Evolutionary conservation across 2,888 invertebrate species (phyloP).

Genomic region (Seira musarum): DNA sequence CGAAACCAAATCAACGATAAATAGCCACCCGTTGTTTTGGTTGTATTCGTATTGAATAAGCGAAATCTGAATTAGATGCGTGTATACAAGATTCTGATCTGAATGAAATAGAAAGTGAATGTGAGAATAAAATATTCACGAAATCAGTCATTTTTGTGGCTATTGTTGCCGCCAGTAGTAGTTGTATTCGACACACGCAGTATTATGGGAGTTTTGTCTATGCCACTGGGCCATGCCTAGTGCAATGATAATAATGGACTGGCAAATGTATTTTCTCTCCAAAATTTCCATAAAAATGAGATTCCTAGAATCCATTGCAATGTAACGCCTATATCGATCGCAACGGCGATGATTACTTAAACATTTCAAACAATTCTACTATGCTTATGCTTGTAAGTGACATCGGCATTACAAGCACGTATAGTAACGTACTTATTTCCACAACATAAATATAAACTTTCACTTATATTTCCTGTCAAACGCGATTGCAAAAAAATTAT

Average conservation of each 20-base stretch:
- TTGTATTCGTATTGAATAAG: background rate
- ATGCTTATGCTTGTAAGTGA: no score
- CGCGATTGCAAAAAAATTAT: no score
- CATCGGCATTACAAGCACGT: no score
- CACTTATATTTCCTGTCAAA: no score
- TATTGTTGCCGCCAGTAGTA: background rate
- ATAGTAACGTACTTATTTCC: no score
- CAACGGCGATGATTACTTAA: no score
- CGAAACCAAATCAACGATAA: no score
- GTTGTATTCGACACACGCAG: background rate
- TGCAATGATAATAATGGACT: background rate
- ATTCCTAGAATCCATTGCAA: no score
- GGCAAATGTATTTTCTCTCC: background rate
- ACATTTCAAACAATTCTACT: no score
- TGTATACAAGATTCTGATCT: background rate
- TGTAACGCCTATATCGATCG: no score
- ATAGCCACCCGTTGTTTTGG: no score
- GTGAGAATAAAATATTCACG: background rate
- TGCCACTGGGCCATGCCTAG: background rate
- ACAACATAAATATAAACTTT: no score
- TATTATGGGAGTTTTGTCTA: background rate
- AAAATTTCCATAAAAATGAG: background rate
- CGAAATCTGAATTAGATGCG: background rate
- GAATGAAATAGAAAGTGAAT: constrained; percentile 11
- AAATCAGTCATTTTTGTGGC: background rate